A percentile compares a stretch with the other conserved stretches of the same genome.
Conservation (phyloP, 2,797 vertebrate species). For the Tympanoctomys barrerae region DNA sequence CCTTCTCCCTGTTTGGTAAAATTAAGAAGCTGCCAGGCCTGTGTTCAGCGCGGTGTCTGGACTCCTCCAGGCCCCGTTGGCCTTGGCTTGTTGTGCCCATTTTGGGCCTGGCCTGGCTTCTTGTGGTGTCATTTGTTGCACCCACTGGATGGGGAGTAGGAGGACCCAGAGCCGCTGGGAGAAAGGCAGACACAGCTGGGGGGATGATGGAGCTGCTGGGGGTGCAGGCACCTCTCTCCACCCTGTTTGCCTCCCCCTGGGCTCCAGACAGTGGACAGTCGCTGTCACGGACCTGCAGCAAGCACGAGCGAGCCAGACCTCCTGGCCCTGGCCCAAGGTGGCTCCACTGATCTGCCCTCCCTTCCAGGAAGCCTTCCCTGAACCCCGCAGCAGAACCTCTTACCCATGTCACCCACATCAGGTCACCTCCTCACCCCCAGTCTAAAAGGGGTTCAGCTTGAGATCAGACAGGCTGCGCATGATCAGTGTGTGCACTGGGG, state of each 20-base stretch:
- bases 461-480: not conserved
- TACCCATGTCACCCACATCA: too few relatives aligned
- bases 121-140: rapidly evolving
- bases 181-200: not conserved
- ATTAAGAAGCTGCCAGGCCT: not conserved
- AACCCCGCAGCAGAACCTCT: not conserved
- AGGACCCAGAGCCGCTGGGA: not conserved
- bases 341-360: not conserved
- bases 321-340: too few relatives aligned
- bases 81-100: not conserved
- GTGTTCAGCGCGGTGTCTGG: not conserved
- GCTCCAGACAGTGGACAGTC: not conserved
- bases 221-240: not conserved
- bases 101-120: not conserved
- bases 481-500: rapidly evolving
- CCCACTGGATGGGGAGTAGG: rapidly evolving
- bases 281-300: too few relatives aligned
- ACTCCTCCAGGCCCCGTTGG: not conserved
- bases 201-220: not conserved
- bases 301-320: not conserved
- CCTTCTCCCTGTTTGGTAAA: not conserved
- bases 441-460: not conserved
- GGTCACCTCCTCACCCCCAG: not conserved
- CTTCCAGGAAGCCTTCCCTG: not conserved
- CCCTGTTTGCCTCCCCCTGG: not conserved